Conservation (phyloP, 2,113 vertebrate genomes). For the Siphamia tubifer region DNA sequence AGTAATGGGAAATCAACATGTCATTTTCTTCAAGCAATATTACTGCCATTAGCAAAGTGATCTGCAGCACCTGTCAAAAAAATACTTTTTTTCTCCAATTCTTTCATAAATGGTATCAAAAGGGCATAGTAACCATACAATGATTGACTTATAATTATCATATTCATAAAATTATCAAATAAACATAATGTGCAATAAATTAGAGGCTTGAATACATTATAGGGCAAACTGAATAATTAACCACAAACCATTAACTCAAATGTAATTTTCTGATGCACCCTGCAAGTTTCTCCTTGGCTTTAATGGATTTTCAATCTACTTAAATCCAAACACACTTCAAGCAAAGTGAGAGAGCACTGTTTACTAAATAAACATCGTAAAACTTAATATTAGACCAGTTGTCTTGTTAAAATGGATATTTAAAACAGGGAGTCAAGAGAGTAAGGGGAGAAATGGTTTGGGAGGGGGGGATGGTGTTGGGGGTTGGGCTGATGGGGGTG, state of each 20-base stretch:
- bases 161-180: constrained; percentile 59
- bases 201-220: constrained; percentile 55
- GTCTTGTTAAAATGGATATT: background rate
- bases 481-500: background rate
- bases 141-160: constrained; percentile 36
- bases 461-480: background rate
- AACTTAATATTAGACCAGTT: constrained; percentile 12
- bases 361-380: constrained; percentile 30
- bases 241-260: constrained; percentile 36
- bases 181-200: constrained; percentile 60
- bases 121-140: constrained; percentile 19
- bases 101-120: constrained; percentile 21
- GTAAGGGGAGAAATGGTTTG: background rate
- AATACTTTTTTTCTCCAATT: background rate
- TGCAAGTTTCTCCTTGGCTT: constrained; percentile 6
- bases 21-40: constrained; percentile 3
- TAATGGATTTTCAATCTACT: constrained; percentile 20
- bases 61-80: background rate
- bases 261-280: constrained; percentile 35
- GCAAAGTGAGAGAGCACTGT: constrained; percentile 3
- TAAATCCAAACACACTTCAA: background rate
- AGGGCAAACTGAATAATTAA: constrained; percentile 58
- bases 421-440: background rate
- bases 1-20: background rate
- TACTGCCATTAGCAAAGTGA: too few species aligned